A percentile compares a stretch with the other conserved stretches of the same genome.
phyloP scores from a whole-genome alignment of 2,888 invertebrate species.

The Melitaea athalia region DNA sequence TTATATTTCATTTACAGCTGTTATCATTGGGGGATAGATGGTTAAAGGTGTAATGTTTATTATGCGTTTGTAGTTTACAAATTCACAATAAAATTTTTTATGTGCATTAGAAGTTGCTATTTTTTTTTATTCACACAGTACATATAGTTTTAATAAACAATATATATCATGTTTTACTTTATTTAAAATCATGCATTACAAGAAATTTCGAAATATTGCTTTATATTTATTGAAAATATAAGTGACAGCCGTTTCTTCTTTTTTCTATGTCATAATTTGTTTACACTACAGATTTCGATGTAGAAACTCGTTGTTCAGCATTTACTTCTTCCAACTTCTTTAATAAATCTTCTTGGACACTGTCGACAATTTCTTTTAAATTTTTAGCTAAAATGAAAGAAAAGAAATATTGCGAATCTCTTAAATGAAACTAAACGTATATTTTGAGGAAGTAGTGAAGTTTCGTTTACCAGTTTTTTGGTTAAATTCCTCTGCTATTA shows the following conservation, averaged over 20 bases:
- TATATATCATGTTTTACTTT: not conserved
- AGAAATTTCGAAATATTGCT: not conserved
- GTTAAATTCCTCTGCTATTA: slow-evolving; percentile 78
- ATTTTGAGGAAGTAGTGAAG: not conserved
- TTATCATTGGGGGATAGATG: too few relatives aligned
- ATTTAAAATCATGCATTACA: slow-evolving; percentile 1
- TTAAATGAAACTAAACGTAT: not conserved
- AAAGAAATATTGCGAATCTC: too few relatives aligned
- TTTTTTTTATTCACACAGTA: not conserved
- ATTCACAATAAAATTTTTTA: not conserved
- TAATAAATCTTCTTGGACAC: slow-evolving; percentile 72
- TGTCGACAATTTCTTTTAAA: slow-evolving; percentile 74
- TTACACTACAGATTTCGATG: slow-evolving; percentile 33
- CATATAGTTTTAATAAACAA: not conserved
- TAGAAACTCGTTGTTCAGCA: slow-evolving; percentile 51
- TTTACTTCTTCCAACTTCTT: slow-evolving; percentile 70
- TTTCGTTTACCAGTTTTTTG: slow-evolving; percentile 67
- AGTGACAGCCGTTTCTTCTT: slow-evolving; percentile 2
- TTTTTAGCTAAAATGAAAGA: slow-evolving; percentile 60
- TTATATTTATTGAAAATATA: not conserved
- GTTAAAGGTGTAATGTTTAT: too few relatives aligned
- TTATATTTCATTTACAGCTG: too few relatives aligned
- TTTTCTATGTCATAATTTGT: slow-evolving; percentile 1
- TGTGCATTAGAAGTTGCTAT: not conserved
- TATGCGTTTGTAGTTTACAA: not conserved